Conservation (phyloP, 2,797 vertebrate species). For the Sebastes taczanowskii region DNA sequence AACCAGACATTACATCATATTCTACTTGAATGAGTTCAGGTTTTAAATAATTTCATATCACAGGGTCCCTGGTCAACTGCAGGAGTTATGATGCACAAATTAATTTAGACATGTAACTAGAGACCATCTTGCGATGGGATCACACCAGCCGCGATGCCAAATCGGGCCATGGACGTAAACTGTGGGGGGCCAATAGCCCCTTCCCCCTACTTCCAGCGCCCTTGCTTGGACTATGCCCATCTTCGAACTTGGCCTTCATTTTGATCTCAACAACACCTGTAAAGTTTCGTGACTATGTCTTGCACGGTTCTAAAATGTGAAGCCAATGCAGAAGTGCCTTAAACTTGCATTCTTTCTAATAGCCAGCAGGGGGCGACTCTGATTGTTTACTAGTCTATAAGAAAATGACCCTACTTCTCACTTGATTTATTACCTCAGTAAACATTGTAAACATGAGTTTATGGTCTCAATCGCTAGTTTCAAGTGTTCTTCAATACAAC, state of each 20-base stretch:
- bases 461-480: too few relatives aligned
- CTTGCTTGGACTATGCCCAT: not conserved
- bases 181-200: not conserved
- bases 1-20: slow-evolving; percentile 35
- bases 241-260: not conserved
- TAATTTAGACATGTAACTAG: slow-evolving; percentile 23
- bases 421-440: too few relatives aligned
- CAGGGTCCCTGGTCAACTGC: slow-evolving; percentile 18
- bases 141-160: not conserved
- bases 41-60: slow-evolving; percentile 48
- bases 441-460: too few relatives aligned
- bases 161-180: not conserved
- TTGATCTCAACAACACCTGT: not conserved
- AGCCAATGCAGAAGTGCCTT: too few relatives aligned
- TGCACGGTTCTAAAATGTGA: too few relatives aligned
- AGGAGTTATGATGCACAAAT: slow-evolving; percentile 30
- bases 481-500: too few relatives aligned
- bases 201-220: not conserved
- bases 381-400: too few relatives aligned
- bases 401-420: too few relatives aligned
- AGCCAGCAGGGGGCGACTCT: too few relatives aligned
- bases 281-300: not conserved
- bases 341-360: too few relatives aligned
- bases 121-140: not conserved
- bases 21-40: slow-evolving; percentile 17